These are phyloP conservation scores for Psix sp. DNA, from an alignment of 1,140 invertebrate genomes.

Conservation along the genomic window DNA sequence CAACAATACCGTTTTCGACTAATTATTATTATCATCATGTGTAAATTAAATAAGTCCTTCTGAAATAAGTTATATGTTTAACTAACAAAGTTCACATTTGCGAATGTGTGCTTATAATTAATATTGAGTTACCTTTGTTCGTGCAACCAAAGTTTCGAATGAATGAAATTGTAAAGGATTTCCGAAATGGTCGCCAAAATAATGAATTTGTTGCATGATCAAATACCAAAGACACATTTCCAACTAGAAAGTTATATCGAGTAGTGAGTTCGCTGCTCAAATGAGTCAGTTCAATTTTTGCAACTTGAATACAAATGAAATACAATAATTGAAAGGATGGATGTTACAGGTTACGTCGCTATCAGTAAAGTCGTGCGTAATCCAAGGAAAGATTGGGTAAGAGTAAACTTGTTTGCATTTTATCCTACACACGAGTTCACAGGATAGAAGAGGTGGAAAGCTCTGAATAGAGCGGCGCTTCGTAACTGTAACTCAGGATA, in stretches of 20 bases:
- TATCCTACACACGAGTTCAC: conserved; percentile 32
- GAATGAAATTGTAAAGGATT: conserved; percentile 1
- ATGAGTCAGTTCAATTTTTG: background rate
- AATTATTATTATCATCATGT: conserved; percentile 42
- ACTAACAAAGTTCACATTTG: conserved; percentile 41
- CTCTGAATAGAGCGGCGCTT: conserved; percentile 47
- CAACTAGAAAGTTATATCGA: too few relatives aligned
- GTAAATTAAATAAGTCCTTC: conserved; percentile 49
- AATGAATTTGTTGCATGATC: too few relatives aligned
- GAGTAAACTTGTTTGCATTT: conserved; percentile 55
- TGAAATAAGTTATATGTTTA: conserved; percentile 44
- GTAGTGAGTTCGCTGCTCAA: too few relatives aligned
- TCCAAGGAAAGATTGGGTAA: conserved; percentile 31
- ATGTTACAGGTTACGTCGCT: conserved; percentile 16
- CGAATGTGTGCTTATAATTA: conserved; percentile 40
- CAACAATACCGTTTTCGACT: conserved; percentile 33
- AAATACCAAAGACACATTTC: too few relatives aligned
- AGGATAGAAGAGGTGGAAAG: conserved; percentile 45
- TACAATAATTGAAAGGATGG: conserved; percentile 38
- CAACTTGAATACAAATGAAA: background rate
- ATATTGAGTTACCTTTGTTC: conserved; percentile 17
- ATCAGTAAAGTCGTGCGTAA: conserved; percentile 1
- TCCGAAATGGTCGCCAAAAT: too few relatives aligned
- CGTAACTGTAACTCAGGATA: conserved; percentile 68
- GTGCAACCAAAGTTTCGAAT: conserved; percentile 3